phyloP scores from a whole-genome alignment of 2,888 invertebrate genomes.

The Taphrorychus bicolor region DNA sequence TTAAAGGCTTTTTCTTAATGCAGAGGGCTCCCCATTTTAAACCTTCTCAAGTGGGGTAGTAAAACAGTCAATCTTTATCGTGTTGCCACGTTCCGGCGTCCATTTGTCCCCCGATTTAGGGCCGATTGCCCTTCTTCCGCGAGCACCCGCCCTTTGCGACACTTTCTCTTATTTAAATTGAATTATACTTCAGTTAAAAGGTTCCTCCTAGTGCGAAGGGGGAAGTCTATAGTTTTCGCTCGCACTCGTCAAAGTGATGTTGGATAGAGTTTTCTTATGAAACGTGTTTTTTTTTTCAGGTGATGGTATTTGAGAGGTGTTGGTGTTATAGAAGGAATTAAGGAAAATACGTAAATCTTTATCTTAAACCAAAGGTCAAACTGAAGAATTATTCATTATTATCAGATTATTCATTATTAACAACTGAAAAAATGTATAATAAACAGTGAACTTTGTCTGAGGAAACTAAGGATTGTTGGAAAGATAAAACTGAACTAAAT shows the following conservation, averaged over 20 bases:
- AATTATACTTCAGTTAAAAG: constrained; percentile 60
- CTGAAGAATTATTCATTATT: too few relatives aligned
- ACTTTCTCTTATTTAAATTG: constrained; percentile 61
- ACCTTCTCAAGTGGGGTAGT: constrained; percentile 47
- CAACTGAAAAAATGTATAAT: too few relatives aligned
- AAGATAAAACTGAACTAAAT: too few relatives aligned
- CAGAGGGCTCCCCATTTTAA: constrained; percentile 36
- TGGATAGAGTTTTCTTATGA: constrained; percentile 9
- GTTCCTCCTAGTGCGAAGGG: constrained; percentile 43
- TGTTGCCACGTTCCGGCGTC: constrained; percentile 58
- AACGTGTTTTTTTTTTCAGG: neutral
- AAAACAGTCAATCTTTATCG: constrained; percentile 57
- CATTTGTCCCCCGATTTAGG: constrained; percentile 53
- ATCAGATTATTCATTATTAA: too few relatives aligned
- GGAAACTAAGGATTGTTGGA: too few relatives aligned
- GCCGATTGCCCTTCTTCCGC: constrained; percentile 39
- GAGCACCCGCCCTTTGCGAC: constrained; percentile 47
- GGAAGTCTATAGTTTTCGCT: constrained; percentile 26
- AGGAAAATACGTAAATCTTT: too few relatives aligned
- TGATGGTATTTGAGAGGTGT: too few relatives aligned
- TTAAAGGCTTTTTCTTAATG: constrained; percentile 32
- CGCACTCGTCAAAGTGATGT: neutral
- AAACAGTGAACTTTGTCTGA: too few relatives aligned
- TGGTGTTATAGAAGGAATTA: too few relatives aligned
- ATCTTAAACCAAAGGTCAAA: too few relatives aligned